These are phyloP conservation scores for Catharus ustulatus DNA, from an alignment of 2,797 vertebrate species.

Conservation along the genomic window DNA sequence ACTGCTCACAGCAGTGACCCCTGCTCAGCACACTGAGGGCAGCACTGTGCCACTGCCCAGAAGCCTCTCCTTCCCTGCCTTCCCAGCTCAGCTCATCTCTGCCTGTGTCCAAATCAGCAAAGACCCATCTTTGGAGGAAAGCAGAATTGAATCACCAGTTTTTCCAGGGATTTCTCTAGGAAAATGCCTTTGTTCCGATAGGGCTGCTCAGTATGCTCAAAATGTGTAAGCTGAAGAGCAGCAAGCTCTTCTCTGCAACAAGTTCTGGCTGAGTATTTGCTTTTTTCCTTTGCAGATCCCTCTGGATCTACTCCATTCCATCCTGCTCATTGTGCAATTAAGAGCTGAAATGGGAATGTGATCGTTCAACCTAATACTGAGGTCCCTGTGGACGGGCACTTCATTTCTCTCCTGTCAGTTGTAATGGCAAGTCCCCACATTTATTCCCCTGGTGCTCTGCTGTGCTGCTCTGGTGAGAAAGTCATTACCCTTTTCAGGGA, in stretches of 20 bases:
- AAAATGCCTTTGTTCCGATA: not conserved
- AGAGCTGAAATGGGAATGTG: conserved; percentile 13
- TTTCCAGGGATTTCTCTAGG: not conserved
- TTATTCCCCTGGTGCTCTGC: not conserved
- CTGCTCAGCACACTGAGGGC: not conserved
- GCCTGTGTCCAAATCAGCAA: not conserved
- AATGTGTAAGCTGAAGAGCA: not conserved
- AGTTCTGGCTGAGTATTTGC: not conserved
- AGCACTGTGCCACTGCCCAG: not conserved
- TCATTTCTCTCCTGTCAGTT: not conserved
- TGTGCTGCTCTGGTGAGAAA: not conserved
- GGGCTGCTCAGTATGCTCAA: not conserved
- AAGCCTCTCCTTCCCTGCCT: not conserved
- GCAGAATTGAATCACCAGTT: not conserved
- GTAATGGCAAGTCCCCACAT: not conserved
- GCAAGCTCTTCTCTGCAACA: not conserved
- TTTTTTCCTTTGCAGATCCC: conserved; percentile 7
- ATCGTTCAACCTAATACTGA: not conserved
- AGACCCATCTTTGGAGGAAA: not conserved
- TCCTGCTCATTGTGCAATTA: conserved; percentile 7
- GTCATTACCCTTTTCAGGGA: not conserved
- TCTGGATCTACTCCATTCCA: conserved; percentile 10
- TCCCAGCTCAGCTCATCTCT: not conserved
- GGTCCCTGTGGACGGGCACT: not conserved
- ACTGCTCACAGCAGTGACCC: accelerated